These are phyloP conservation scores for Pachycephala philippinensis DNA, from an alignment of 2,113 vertebrate species.

Conservation along the genomic window DNA sequence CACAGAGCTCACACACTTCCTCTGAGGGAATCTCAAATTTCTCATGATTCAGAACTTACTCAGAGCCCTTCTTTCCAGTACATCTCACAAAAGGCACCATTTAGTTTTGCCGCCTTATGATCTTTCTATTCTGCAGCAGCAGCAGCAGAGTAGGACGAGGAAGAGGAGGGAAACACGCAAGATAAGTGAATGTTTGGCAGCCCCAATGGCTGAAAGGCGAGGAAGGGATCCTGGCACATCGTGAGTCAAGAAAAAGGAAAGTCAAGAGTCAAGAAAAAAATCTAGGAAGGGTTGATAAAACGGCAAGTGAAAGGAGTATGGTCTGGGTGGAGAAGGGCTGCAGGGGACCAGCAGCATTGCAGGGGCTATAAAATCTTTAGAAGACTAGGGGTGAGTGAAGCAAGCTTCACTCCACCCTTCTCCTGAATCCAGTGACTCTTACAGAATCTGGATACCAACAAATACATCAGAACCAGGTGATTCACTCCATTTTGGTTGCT, in stretches of 20 bases:
- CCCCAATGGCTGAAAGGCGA: neutral
- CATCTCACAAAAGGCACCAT: neutral
- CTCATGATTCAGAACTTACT: neutral
- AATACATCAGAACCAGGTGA: neutral
- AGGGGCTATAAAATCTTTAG: neutral
- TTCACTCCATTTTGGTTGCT: neutral
- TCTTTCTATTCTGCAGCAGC: neutral
- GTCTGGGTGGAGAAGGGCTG: neutral
- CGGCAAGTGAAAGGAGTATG: neutral
- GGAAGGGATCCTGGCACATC: neutral
- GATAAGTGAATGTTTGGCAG: neutral
- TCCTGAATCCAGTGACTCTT: neutral
- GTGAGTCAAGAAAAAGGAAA: neutral
- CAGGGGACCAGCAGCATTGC: neutral
- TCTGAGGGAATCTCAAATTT: neutral
- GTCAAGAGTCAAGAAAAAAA: neutral
- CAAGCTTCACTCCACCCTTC: neutral
- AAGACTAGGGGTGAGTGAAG: neutral
- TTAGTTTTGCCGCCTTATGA: neutral
- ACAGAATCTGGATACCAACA: neutral
- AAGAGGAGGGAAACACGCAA: neutral
- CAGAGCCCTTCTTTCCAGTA: neutral
- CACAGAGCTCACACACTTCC: neutral
- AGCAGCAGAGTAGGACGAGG: neutral
- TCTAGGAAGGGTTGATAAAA: neutral